phyloP scores from a whole-genome alignment of 2,888 invertebrate species.

The Leptopilina drosophilae region DNA sequence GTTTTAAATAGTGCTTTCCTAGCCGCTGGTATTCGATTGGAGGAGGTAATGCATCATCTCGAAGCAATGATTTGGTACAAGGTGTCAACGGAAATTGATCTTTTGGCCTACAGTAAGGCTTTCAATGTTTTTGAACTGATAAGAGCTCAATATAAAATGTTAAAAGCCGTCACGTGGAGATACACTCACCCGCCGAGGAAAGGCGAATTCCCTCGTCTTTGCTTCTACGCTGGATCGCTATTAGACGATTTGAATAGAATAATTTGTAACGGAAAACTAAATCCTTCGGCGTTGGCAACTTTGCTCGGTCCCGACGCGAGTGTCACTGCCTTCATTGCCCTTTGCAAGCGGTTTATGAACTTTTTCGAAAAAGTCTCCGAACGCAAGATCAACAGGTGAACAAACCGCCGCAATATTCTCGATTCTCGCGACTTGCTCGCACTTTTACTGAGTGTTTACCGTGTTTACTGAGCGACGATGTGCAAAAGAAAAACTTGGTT shows the following conservation, averaged over 20 bases:
- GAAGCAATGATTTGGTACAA: slow-evolving; percentile 51
- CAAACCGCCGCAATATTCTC: background rate
- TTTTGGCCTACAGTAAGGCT: slow-evolving; percentile 58
- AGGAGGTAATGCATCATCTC: slow-evolving; percentile 56
- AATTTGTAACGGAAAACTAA: slow-evolving; percentile 54
- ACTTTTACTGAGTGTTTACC: too few species aligned
- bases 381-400: slow-evolving; percentile 70
- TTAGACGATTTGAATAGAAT: slow-evolving; percentile 68
- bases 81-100: slow-evolving; percentile 53
- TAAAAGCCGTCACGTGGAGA: slow-evolving; percentile 73
- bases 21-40: slow-evolving; percentile 63
- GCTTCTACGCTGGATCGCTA: slow-evolving; percentile 71
- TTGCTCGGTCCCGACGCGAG: slow-evolving; percentile 50
- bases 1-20: slow-evolving; percentile 71
- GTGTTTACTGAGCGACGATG: too few species aligned
- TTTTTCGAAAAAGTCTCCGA: slow-evolving; percentile 74
- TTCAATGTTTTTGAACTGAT: slow-evolving; percentile 67
- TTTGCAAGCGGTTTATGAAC: slow-evolving; percentile 73
- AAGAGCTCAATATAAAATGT: slow-evolving; percentile 68
- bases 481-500: too few species aligned
- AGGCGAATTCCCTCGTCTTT: slow-evolving; percentile 63
- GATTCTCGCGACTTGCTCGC: too few species aligned
- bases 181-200: slow-evolving; percentile 70
- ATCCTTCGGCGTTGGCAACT: slow-evolving; percentile 54
- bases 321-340: slow-evolving; percentile 58